phyloP scores from a whole-genome alignment of 2,797 vertebrate species.

The Danio jaintianensis region DNA sequence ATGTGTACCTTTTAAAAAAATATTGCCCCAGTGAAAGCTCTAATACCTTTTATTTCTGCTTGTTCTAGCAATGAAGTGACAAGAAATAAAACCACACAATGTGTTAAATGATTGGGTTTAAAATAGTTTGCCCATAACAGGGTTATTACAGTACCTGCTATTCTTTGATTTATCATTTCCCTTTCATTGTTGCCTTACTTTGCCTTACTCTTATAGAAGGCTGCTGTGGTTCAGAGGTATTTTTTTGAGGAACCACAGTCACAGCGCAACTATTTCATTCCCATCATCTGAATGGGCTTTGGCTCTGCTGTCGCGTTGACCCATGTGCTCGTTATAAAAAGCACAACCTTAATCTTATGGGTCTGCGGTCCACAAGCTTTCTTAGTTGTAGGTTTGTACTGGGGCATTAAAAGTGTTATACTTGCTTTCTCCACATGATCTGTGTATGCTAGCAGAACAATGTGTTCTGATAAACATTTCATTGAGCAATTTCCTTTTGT shows the following conservation, averaged over 20 bases:
- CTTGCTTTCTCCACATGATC: background rate
- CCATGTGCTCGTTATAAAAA: slow-evolving; percentile 40
- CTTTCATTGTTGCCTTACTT: slow-evolving; percentile 5
- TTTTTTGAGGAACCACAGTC: slow-evolving; percentile 9
- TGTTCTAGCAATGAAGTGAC: background rate
- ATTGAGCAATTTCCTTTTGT: background rate
- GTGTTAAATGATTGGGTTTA: background rate
- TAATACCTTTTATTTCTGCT: too few relatives aligned
- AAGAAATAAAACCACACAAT: background rate
- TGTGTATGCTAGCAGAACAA: background rate
- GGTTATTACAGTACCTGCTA: background rate
- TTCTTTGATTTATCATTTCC: background rate
- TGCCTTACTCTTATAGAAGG: background rate
- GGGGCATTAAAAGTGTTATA: slow-evolving; percentile 6
- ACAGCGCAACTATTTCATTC: slow-evolving; percentile 24
- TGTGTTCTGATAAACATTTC: background rate
- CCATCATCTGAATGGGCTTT: slow-evolving; percentile 25
- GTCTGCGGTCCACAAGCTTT: slow-evolving; percentile 24
- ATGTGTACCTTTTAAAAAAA: too few relatives aligned
- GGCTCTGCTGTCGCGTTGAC: background rate
- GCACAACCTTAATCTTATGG: slow-evolving; percentile 27
- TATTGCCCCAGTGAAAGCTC: too few relatives aligned
- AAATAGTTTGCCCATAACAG: background rate
- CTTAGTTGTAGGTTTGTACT: slow-evolving; percentile 19
- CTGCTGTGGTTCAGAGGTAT: slow-evolving; percentile 11